Conservation (phyloP, 2,797 vertebrate genomes). For the Clangula hyemalis region DNA sequence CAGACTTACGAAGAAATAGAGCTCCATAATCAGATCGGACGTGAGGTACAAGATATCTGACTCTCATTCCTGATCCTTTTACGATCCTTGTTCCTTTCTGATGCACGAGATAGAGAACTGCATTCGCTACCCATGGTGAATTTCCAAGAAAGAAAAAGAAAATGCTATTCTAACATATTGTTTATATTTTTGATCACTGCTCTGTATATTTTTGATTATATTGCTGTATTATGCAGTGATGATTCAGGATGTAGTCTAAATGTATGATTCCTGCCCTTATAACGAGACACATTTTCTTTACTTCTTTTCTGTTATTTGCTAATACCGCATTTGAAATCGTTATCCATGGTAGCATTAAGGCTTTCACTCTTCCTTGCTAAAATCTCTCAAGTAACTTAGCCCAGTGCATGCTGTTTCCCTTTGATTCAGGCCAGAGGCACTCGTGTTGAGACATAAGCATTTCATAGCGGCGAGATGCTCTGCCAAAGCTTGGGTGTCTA, state of each 20-base stretch:
- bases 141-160: slow-evolving; percentile 39
- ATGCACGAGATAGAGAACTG: not conserved
- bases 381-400: slow-evolving; percentile 29
- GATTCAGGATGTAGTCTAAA: slow-evolving; percentile 54
- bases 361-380: slow-evolving; percentile 28
- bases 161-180: slow-evolving; percentile 38
- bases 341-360: not conserved
- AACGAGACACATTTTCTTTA: slow-evolving; percentile 33
- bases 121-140: not conserved
- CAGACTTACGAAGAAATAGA: not conserved
- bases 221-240: slow-evolving; percentile 51
- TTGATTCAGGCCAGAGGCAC: slow-evolving; percentile 46
- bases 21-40: not conserved
- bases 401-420: slow-evolving; percentile 24
- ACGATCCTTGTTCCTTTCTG: not conserved
- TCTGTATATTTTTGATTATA: slow-evolving; percentile 40
- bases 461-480: not conserved
- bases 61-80: not conserved
- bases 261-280: slow-evolving; percentile 5
- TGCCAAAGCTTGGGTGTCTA: slow-evolving; percentile 56
- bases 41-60: not conserved
- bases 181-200: slow-evolving; percentile 40
- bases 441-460: slow-evolving; percentile 24
- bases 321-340: slow-evolving; percentile 6
- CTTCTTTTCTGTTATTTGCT: slow-evolving; percentile 28